A percentile compares a stretch with the other conserved stretches of the same genome.
phyloP scores from a whole-genome alignment of 2,888 invertebrate species.

The Ophioninae sp. region DNA sequence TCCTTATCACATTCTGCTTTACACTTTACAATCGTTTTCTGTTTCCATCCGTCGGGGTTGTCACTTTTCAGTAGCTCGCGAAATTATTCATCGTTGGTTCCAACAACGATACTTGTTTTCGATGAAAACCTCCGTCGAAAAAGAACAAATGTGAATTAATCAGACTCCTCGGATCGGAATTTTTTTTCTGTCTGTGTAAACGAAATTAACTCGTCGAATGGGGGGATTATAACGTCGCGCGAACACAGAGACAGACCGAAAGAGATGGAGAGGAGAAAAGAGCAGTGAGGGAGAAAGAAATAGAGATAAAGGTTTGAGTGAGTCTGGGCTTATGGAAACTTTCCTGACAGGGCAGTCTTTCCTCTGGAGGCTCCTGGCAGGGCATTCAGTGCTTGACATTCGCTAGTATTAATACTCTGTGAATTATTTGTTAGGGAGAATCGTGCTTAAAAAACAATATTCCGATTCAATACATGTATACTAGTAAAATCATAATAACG shows the following conservation, averaged over 20 bases:
- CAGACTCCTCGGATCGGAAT: neutral
- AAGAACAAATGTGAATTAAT: neutral
- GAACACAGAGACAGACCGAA: neutral
- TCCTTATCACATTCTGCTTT: neutral
- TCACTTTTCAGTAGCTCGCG: neutral
- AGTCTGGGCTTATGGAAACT: constrained; percentile 10
- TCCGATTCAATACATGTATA: neutral
- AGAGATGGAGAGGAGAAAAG: neutral
- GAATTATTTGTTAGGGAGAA: constrained; percentile 24
- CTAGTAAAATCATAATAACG: neutral
- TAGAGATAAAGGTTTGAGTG: neutral
- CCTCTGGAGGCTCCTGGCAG: too few relatives aligned
- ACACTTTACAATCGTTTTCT: neutral
- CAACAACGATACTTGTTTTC: neutral
- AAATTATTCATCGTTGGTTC: neutral
- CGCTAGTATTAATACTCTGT: constrained; percentile 48
- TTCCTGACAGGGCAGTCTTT: constrained; percentile 25
- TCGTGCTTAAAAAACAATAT: neutral
- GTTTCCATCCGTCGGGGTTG: neutral
- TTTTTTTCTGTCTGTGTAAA: constrained; percentile 10
- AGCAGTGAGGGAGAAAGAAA: neutral
- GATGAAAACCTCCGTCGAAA: neutral
- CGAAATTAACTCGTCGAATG: constrained; percentile 28
- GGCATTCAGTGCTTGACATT: neutral
- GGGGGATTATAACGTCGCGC: constrained; percentile 17